These are phyloP conservation scores for Zapornia atra DNA, from an alignment of 2,113 vertebrate species.

Conservation along the genomic window DNA sequence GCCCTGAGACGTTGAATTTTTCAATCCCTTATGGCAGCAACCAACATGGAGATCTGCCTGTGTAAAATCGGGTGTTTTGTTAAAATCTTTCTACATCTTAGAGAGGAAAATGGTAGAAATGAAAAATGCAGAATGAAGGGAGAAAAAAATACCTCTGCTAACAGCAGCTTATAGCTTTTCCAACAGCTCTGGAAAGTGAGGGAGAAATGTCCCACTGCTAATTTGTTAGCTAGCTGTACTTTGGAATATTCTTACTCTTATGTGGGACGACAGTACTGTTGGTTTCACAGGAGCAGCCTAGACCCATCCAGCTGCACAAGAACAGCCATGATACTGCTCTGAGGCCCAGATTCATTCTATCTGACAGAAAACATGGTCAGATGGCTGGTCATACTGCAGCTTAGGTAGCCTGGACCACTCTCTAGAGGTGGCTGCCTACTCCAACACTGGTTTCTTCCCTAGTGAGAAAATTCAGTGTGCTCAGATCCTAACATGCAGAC, in stretches of 20 bases:
- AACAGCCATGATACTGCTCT: not conserved
- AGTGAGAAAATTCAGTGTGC: not conserved
- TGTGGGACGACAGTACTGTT: not conserved
- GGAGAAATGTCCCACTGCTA: not conserved
- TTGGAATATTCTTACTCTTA: not conserved
- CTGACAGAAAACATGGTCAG: not conserved
- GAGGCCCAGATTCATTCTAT: not conserved
- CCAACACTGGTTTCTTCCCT: not conserved
- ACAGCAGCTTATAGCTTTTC: not conserved
- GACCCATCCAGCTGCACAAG: not conserved
- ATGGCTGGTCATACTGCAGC: not conserved
- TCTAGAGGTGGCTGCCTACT: not conserved
- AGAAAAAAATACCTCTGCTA: not conserved
- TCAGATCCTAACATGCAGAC: not conserved
- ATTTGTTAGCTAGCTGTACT: not conserved
- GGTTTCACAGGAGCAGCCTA: not conserved
- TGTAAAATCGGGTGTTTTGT: conserved; percentile 12
- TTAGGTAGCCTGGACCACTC: not conserved
- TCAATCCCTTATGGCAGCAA: conserved; percentile 10
- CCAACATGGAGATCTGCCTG: not conserved
- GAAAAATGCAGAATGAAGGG: not conserved
- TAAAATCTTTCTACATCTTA: not conserved
- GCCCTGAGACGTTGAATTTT: conserved; percentile 23
- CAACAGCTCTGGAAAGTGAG: not conserved
- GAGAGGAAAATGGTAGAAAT: not conserved